These are phyloP conservation scores for Parapsyche elsis DNA, from an alignment of 1,140 invertebrate genomes.

Conservation along the genomic window DNA sequence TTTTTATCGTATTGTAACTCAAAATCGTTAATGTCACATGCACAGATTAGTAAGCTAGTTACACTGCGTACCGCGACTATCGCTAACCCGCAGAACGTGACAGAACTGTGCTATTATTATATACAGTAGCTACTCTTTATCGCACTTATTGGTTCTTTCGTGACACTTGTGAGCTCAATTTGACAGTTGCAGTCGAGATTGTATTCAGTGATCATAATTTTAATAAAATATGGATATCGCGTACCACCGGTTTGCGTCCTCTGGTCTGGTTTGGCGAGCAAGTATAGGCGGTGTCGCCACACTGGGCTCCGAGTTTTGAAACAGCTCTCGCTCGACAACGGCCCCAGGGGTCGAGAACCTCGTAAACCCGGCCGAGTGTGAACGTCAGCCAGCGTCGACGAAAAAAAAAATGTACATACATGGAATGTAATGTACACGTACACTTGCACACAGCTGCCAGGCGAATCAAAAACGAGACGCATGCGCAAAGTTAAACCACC, in stretches of 20 bases:
- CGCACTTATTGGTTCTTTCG: too few species aligned
- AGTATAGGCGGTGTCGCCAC: too few species aligned
- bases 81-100: too few species aligned
- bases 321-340: not conserved
- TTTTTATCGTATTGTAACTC: too few species aligned
- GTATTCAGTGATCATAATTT: too few species aligned
- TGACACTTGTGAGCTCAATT: too few species aligned
- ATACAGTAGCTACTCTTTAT: too few species aligned
- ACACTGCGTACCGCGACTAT: too few species aligned
- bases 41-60: too few species aligned
- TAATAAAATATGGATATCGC: not conserved
- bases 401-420: not conserved
- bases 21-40: too few species aligned
- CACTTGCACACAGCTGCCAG: conserved; percentile 8
- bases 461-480: conserved; percentile 5
- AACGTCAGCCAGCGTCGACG: not conserved
- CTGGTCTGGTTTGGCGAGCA: not conserved
- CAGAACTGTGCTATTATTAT: too few species aligned
- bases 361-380: conserved; percentile 44
- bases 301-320: not conserved
- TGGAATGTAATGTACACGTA: not conserved
- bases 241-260: not conserved
- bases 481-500: not conserved
- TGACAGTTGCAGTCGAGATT: too few species aligned
- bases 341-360: conserved; percentile 41